Base-by-base conservation (phyloP, 2,797 vertebrate species). In the Anguilla anguilla region DNA sequence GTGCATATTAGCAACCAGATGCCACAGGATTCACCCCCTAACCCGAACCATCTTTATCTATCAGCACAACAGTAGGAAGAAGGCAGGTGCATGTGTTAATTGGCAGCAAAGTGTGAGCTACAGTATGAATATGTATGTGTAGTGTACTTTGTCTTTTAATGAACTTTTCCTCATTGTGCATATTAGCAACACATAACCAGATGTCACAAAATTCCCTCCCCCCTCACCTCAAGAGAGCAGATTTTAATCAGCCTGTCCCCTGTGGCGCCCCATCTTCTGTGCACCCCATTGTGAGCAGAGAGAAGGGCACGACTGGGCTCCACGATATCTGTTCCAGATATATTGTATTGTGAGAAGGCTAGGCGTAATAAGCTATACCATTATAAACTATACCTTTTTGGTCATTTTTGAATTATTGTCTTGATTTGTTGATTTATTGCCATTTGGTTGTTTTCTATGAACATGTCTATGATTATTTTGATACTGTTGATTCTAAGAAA, bases 271-370 rank as follows among this genome's bases (percentile, higher is more conserved):
- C 79, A 22, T 82, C 79, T 51, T 49, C 22, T 49, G 6, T 51
- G 43, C 25, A 22, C 17, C 79, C 43, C 46, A 2, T 31, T 22
- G 79, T 51, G 22, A 4, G 79, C 22, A 22, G 46, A 49, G 79
- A 11, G 79, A n/a, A 46, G 43, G 25, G 79, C 10, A 22, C 6
- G 25, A 22, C 6, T 49, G 22, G 43, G 43, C 22, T 49, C 22
- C 19, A 25, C 46, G 79, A 2, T n/a, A n/a, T 82, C 79, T 49
- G 43, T 28, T 82, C 79, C 79, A 82, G 79, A 82, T 82, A 82
- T 82, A 46, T 82, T 82, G 46, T 46, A 49, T 46, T 46, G 43
- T 46, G 43, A 46, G 43, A 46, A 46, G 43, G 43, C 5, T 46
- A 5, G 43, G 43, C 0, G 43, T 46, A 46, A 46, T 46, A 46